phyloP scores from a whole-genome alignment of 2,113 vertebrate species.

The Pseudonaja textilis region DNA sequence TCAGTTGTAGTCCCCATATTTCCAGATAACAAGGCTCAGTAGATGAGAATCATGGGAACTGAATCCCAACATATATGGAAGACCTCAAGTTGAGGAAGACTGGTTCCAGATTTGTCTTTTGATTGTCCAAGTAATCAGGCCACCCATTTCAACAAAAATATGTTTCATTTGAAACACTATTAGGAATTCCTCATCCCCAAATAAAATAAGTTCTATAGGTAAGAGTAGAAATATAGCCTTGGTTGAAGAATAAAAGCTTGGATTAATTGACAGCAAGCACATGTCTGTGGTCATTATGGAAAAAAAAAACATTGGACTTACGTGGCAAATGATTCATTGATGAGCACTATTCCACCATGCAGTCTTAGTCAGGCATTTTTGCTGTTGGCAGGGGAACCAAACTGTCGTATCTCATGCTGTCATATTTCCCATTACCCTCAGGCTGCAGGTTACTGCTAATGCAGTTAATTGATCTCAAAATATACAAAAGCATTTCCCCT shows the following conservation, averaged over 20 bases:
- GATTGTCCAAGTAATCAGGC: constrained; percentile 15
- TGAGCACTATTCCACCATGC: neutral
- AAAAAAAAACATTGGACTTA: constrained; percentile 15
- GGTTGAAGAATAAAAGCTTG: constrained; percentile 32
- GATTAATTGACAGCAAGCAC: constrained; percentile 37
- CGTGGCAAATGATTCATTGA: constrained; percentile 29
- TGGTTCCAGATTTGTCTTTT: neutral
- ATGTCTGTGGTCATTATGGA: neutral
- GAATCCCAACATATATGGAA: neutral
- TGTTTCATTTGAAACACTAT: neutral
- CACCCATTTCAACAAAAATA: constrained; percentile 21
- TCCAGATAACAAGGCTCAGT: neutral
- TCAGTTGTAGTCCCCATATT: neutral
- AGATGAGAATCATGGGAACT: neutral
- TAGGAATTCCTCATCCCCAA: neutral
- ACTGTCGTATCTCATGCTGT: constrained; percentile 15
- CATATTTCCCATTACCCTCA: constrained; percentile 33
- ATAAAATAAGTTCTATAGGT: constrained; percentile 7
- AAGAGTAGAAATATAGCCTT: constrained; percentile 16
- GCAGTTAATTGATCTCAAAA: constrained; percentile 19
- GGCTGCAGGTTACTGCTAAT: constrained; percentile 12
- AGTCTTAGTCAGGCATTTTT: constrained; percentile 25
- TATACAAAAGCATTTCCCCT: neutral
- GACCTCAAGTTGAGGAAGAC: neutral
- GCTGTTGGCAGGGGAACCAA: constrained; percentile 19